These are phyloP conservation scores for Chloroceryle inda DNA, from an alignment of 2,797 vertebrate species.

Conservation along the genomic window DNA sequence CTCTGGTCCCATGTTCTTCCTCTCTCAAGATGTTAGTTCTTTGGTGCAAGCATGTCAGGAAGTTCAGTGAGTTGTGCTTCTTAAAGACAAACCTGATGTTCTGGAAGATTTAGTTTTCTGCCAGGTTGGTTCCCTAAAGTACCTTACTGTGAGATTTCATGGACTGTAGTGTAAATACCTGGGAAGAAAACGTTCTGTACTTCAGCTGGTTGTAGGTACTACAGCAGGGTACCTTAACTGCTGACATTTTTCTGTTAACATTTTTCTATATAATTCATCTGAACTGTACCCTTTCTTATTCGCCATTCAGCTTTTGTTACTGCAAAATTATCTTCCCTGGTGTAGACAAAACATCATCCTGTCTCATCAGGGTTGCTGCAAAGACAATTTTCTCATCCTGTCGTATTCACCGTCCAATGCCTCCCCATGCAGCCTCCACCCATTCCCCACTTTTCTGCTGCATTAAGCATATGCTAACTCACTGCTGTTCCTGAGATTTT, in stretches of 20 bases:
- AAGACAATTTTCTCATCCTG: neutral
- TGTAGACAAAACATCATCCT: neutral
- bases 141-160: neutral
- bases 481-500: neutral
- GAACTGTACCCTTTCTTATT: neutral
- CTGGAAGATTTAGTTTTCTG: neutral
- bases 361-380: neutral
- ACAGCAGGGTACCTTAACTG: neutral
- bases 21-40: neutral
- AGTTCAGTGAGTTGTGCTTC: neutral
- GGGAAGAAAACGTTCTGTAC: neutral
- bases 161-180: neutral
- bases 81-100: neutral
- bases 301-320: neutral
- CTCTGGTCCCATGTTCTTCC: neutral
- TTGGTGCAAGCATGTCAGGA: neutral
- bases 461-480: neutral
- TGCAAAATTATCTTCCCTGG: neutral
- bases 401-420: accelerated
- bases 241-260: neutral
- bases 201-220: neutral
- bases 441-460: neutral
- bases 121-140: neutral
- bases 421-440: neutral
- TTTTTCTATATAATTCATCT: neutral